phyloP scores from a whole-genome alignment of 2,888 invertebrate species.

The Biston stratarius region DNA sequence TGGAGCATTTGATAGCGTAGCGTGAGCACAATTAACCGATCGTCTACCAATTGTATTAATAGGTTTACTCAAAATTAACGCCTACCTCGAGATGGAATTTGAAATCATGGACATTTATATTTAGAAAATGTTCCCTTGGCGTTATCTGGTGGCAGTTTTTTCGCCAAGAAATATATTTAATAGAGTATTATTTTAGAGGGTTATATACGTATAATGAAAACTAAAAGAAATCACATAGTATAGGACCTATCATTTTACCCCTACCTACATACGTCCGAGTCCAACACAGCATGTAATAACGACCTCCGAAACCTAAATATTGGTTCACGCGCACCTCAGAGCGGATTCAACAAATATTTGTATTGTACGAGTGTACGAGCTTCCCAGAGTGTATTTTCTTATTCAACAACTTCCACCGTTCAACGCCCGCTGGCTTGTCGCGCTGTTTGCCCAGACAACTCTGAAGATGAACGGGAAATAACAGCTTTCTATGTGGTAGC shows the following conservation, averaged over 20 bases:
- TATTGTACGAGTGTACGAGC: conserved; percentile 72
- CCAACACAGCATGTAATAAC: conserved; percentile 68
- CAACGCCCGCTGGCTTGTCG: conserved; percentile 72
- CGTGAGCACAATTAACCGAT: conserved; percentile 13
- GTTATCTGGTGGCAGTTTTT: not conserved
- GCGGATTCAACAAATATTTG: conserved; percentile 83
- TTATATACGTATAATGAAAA: not conserved
- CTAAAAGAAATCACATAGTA: conserved; percentile 1
- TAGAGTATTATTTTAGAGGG: not conserved
- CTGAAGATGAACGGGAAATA: conserved; percentile 60
- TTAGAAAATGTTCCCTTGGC: conserved; percentile 1
- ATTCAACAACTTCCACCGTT: conserved; percentile 80
- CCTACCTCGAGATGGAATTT: conserved; percentile 3
- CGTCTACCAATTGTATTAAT: not conserved
- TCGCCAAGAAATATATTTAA: not conserved
- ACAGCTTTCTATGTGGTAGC: conserved; percentile 51
- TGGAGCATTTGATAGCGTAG: conserved; percentile 5
- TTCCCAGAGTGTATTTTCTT: conserved; percentile 81
- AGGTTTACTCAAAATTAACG: conserved; percentile 11
- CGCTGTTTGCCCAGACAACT: conserved; percentile 69
- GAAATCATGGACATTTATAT: not conserved
- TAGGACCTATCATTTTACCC: conserved; percentile 17
- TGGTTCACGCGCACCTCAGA: conserved; percentile 77
- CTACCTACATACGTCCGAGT: conserved; percentile 12
- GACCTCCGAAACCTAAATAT: conserved; percentile 76